phyloP scores from a whole-genome alignment of 1,140 invertebrate genomes.

The Bombus soroeensis region DNA sequence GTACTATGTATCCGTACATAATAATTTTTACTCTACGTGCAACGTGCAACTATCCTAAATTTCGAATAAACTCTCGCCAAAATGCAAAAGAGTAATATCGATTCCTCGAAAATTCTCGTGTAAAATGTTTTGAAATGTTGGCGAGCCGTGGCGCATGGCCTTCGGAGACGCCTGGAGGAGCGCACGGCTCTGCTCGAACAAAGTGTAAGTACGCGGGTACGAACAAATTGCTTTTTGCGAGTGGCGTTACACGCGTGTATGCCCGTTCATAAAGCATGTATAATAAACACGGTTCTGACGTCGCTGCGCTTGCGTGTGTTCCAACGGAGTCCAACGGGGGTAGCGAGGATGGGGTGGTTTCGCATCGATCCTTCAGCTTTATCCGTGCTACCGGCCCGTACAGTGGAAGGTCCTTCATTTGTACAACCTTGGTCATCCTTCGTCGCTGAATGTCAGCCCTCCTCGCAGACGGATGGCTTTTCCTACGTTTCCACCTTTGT shows the following conservation, averaged over 20 bases:
- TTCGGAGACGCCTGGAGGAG: background rate
- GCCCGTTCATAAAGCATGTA: slow-evolving; percentile 74
- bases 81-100: too few relatives aligned
- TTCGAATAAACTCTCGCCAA: too few relatives aligned
- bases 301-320: slow-evolving; percentile 66
- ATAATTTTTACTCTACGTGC: too few relatives aligned
- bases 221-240: slow-evolving; percentile 42
- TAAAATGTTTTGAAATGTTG: too few relatives aligned
- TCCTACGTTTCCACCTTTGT: slow-evolving; percentile 24
- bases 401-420: slow-evolving; percentile 46
- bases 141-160: background rate
- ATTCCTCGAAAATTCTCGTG: too few relatives aligned
- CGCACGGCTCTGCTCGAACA: background rate
- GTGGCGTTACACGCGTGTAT: slow-evolving; percentile 50
- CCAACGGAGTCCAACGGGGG: background rate
- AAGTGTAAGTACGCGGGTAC: slow-evolving; percentile 1
- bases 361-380: slow-evolving; percentile 76
- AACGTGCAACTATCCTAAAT: too few relatives aligned
- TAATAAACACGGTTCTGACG: slow-evolving; percentile 70
- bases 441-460: slow-evolving; percentile 30
- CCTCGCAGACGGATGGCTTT: slow-evolving; percentile 29
- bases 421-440: slow-evolving; percentile 49
- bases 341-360: slow-evolving; percentile 60
- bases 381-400: slow-evolving; percentile 59
- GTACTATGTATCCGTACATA: too few relatives aligned